phyloP scores from a whole-genome alignment of 2,797 vertebrate species.

The Echiichthys vipera region DNA sequence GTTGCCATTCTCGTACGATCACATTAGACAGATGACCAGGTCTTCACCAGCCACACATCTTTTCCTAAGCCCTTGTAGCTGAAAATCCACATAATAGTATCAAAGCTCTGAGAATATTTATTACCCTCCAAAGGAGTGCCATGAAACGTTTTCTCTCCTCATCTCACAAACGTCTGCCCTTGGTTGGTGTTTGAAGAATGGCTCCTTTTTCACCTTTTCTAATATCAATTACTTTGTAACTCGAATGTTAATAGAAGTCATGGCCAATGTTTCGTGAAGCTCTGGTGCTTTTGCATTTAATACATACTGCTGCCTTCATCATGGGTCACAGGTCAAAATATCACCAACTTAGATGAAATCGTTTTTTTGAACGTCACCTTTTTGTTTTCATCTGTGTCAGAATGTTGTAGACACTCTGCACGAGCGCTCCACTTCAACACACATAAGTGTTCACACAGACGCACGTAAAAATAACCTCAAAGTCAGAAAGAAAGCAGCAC shows the following conservation, averaged over 20 bases:
- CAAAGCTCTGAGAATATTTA: constrained; percentile 43
- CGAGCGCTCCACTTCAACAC: not conserved
- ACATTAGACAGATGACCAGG: not conserved
- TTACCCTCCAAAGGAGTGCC: constrained; percentile 13
- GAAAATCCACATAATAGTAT: constrained; percentile 17
- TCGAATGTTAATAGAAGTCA: constrained; percentile 32
- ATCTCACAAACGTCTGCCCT: constrained; percentile 35
- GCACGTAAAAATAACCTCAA: not conserved
- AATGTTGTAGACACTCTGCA: not conserved
- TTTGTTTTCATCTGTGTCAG: not conserved
- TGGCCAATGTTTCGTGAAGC: not conserved
- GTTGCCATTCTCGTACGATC: not conserved
- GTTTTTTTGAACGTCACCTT: not conserved
- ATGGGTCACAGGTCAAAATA: constrained; percentile 8
- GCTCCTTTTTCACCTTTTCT: constrained; percentile 28
- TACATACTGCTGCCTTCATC: constrained; percentile 1
- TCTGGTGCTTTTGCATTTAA: not conserved
- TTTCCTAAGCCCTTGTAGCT: not conserved
- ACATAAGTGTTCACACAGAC: not conserved
- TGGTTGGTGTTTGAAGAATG: constrained; percentile 28
- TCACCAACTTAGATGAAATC: not conserved
- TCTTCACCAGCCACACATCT: not conserved
- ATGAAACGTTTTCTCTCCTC: constrained; percentile 28
- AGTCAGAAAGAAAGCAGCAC: constrained; percentile 2
- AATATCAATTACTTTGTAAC: constrained; percentile 33